Base-by-base conservation (phyloP, 1,140 invertebrate species). In the Cydia strobilella region DNA sequence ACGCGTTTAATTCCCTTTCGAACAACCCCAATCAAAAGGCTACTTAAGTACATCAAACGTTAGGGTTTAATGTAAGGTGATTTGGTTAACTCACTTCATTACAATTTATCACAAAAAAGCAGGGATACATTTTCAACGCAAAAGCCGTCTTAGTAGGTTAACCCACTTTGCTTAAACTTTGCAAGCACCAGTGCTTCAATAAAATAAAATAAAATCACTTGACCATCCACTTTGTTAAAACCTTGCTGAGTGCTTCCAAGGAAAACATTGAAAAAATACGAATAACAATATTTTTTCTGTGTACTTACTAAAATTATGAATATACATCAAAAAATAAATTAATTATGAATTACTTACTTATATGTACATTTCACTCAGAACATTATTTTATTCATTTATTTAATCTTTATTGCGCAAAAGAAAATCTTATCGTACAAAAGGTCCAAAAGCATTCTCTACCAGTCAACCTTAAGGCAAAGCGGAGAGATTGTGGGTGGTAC, bases 291-390 rank as follows among this genome's bases (percentile, higher is more conserved):
- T 1, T 35, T 35, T 35, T 35, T 35, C 0, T 7, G 7, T 35
- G 31, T 35, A 35, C 1, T 1, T 27, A 23, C 12, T 25, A 25
- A 12, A 63, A 63, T 63, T 20, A 12, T 27, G 10, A 4, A 20
- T 10, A 13, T 63, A 9, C 6, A 63, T 3, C 6, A 73, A 76
- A 76, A 45, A n/a, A n/a, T n/a, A n/a, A n/a, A n/a, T n/a, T n/a
- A n/a, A n/a, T n/a, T n/a, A n/a, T n/a, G n/a, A n/a, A n/a, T n/a
- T n/a, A n/a, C n/a, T n/a, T n/a, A n/a, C n/a, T n/a, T n/a, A n/a
- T n/a, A n/a, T n/a, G n/a, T n/a, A 73, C 18, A 74, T 76, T 78
- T 80, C 75, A 78, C 75, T 63, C 76, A 73, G 62, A 75, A 79
- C 77, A 82, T 82, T 82, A 80, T 76, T n/a, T n/a, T n/a, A n/a